Evolutionary conservation across 2,888 invertebrate species (phyloP).

Genomic region (Nematopogon swammerdamellus): DNA sequence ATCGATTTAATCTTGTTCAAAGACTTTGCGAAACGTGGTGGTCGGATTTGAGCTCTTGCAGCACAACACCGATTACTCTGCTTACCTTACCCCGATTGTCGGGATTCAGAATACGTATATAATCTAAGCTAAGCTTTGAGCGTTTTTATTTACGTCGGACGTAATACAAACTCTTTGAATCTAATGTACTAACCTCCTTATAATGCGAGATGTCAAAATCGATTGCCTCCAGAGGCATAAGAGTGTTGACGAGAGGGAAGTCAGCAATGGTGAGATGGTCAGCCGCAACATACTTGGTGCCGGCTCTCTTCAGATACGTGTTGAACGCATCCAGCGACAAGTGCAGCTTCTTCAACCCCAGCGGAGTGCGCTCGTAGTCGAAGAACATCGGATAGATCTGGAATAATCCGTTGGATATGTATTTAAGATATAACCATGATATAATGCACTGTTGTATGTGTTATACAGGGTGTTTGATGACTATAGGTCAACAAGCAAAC

Average conservation of each 20-base stretch:
- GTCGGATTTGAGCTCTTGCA: too few species aligned
- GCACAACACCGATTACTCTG: too few species aligned
- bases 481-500: too few species aligned
- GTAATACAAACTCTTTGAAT: too few species aligned
- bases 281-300: constrained; percentile 63
- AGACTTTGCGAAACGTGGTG: too few species aligned
- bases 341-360: constrained; percentile 65
- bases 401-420: too few species aligned
- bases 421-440: too few species aligned
- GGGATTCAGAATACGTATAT: too few species aligned
- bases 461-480: too few species aligned
- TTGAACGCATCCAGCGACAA: constrained; percentile 65
- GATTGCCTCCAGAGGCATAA: constrained; percentile 71
- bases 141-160: neutral
- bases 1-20: too few species aligned
- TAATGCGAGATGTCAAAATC: constrained; percentile 62
- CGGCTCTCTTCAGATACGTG: constrained; percentile 59
- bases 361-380: constrained; percentile 66
- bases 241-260: constrained; percentile 67
- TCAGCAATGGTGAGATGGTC: constrained; percentile 73
- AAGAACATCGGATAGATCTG: constrained; percentile 77
- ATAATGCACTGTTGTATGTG: too few species aligned
- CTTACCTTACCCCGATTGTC: too few species aligned
- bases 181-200: constrained; percentile 31
- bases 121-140: neutral